Evolutionary conservation across 2,797 vertebrate genomes (phyloP), one percentile per base, ranked within the genome.

Genomic region (Discoglossus pictus): DNA sequence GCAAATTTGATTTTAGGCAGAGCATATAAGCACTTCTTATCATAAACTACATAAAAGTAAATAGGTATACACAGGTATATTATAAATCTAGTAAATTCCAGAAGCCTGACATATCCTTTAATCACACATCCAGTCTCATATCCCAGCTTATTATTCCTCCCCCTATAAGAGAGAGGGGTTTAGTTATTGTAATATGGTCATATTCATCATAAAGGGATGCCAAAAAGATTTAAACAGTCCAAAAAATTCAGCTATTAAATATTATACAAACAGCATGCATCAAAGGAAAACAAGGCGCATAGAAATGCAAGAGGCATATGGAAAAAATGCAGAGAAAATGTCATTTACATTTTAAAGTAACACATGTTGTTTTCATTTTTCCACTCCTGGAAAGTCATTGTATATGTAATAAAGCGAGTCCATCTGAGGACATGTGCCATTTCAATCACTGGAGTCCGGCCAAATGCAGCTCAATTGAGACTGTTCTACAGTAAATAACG

Each of bases 381-480:
- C 39, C 39, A 40, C 16, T 17, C 42, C 7, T 17, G 42, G 42
- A 44, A 44, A 44, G 42, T 17, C 15, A 44, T 18, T 25, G 51
- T 38, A 55, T 36, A 55, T 18, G 42, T 54, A 24, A 36, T 55
- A 65, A 56, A 47, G 46, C 42, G n/a, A 56, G 63, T 47, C 54
- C 52, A 56, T 56, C 47, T 38, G 8, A 48, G 63, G 63, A 65
- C 63, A 65, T 42, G 55, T 65, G 63, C 55, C 52, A 39, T 48
- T 56, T 65, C 40, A 47, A 65, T 65, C 23, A 56, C 34, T 55
- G 52, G 63, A 43, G 1, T 47, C 11, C 3, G 9, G 18, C 63
- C 63, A 65, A 56, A 44, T 3, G 5, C 15, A 44, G 42, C 20
- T 13, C 42, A 44, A 44, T 17, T 44, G 7, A 44, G 2, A 7